Base-by-base conservation (phyloP, 1,140 invertebrate genomes). In the Anoplolepis gracilipes region DNA sequence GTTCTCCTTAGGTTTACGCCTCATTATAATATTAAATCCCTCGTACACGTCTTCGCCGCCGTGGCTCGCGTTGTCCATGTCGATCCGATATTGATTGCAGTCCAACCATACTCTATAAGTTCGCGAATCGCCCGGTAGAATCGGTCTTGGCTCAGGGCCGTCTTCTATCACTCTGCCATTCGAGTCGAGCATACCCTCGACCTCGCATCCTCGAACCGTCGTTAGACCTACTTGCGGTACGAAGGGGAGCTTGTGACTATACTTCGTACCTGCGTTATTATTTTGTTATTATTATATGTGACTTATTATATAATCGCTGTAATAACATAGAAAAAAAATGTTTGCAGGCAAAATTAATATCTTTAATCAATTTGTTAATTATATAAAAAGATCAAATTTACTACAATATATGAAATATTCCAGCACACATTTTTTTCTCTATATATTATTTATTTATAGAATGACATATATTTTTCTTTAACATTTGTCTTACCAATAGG, bases 1-100 rank as follows among this genome's bases (percentile, higher is more conserved):
- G 93, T 99, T 99, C 94, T 99, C 99, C 93, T 99, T 99, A 0
- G 99, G 99, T 94, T 99, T 99, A 36, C 99, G 96, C 67, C 99
- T 96, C 96, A 99, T 98, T 65, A 99, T 96, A 39, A 99, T 97
- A 93, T 99, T 99, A 93, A 99, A 99, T n/a, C 97, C 97, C 93
- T 99, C 98, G 94, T 99, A 99, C 11, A 99, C 97, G 93, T 96
- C 97, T 91, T 98, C 97, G 91, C 96, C 95, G 82, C 98, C 97
- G 93, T 97, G 96, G 86, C 96, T 97, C 1, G 96, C 96, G 79
- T 96, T 96, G 92, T 99, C 97, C 97, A 99, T 98, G 93, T 99
- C 99, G 85, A 97, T 95, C 81, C 98, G 96, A 91, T 99, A 99
- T 94, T 99, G 99, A 96, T 99, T 99, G 3, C 98, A 97, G 93